Percentiles rank a stretch among this genome's conserved stretches.
Evolutionary conservation across 2,797 vertebrate species (phyloP).

Genomic region (Hozukius guyotensis): DNA sequence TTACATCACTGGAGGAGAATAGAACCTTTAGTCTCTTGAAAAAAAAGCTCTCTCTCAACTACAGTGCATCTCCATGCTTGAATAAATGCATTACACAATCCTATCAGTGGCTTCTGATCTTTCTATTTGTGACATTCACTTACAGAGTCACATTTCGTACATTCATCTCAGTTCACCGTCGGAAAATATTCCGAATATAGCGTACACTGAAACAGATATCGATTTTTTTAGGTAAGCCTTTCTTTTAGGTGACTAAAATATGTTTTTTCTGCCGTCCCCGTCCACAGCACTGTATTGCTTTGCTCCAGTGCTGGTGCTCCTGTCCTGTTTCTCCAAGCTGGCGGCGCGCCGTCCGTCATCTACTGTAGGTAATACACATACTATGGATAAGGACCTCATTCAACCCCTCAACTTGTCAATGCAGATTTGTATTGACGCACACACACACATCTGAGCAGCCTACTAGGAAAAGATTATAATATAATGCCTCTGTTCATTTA

Average conservation of each 20-base stretch:
- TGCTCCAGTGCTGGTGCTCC: too few relatives aligned
- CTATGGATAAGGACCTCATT: fast-evolving
- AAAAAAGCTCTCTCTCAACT: background rate
- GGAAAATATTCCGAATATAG: too few relatives aligned
- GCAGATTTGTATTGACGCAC: background rate
- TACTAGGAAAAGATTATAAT: background rate
- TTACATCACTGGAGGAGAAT: background rate
- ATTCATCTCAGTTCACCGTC: too few relatives aligned
- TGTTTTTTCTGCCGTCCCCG: too few relatives aligned
- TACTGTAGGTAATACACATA: too few relatives aligned
- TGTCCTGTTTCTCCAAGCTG: too few relatives aligned
- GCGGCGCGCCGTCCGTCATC: too few relatives aligned
- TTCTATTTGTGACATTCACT: background rate
- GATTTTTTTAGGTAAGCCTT: too few relatives aligned
- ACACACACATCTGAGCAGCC: background rate
- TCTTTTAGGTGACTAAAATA: too few relatives aligned
- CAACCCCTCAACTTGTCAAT: background rate
- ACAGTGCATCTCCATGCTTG: background rate
- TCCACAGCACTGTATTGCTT: too few relatives aligned
- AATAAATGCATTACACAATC: background rate
- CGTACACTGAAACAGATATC: fast-evolving
- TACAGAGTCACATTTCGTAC: background rate
- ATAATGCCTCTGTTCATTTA: background rate
- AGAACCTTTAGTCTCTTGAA: background rate
- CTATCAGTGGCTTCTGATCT: background rate